phyloP scores from a whole-genome alignment of 2,888 invertebrate species.

The Sminthurides aquaticus region DNA sequence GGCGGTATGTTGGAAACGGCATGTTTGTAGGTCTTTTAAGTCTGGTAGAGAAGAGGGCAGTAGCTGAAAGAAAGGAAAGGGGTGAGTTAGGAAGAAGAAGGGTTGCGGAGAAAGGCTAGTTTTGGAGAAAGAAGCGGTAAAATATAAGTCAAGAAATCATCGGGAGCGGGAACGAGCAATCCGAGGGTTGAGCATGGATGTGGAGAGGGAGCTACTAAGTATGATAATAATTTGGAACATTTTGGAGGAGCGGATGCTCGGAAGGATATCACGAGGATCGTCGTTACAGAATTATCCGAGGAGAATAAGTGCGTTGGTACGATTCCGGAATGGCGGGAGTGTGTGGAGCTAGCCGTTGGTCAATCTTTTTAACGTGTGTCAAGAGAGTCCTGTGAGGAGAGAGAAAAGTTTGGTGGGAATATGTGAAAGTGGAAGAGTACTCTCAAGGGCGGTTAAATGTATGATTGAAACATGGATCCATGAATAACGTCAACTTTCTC shows the following conservation, averaged over 20 bases:
- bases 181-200: no score
- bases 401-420: conserved; percentile 23
- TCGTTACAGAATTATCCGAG: neutral
- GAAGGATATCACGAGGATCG: neutral
- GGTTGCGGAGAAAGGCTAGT: neutral
- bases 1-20: no score
- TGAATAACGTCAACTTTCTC: conserved; percentile 16
- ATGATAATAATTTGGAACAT: conserved; percentile 5
- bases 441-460: conserved; percentile 30
- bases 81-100: neutral
- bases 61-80: neutral
- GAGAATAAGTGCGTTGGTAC: neutral
- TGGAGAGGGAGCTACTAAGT: no score
- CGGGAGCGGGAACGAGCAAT: no score
- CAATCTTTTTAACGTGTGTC: conserved; percentile 28
- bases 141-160: no score
- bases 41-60: neutral
- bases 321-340: neutral
- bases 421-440: conserved; percentile 27
- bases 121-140: no score
- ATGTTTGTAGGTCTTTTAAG: no score
- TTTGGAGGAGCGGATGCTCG: neutral
- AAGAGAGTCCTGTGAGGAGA: conserved; percentile 25
- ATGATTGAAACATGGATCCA: conserved; percentile 33
- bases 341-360: neutral